Evolutionary conservation across 2,797 vertebrate species (phyloP).

Genomic region (Microcaecilia unicolor): DNA sequence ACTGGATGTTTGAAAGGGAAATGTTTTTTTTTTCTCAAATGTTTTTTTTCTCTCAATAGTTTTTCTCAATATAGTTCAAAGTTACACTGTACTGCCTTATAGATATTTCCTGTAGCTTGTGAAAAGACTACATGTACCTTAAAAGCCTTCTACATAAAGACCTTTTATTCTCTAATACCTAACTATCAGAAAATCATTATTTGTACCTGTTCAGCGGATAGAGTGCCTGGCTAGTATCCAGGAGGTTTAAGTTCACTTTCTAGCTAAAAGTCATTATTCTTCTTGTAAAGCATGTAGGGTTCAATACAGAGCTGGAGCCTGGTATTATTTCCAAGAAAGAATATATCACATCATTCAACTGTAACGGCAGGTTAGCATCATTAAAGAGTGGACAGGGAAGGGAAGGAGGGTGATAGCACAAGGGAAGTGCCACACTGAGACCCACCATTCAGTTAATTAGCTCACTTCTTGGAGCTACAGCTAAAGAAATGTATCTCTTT

Average conservation of each 20-base stretch:
- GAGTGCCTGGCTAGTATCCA: background rate
- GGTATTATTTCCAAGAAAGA: background rate
- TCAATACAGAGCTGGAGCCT: slow-evolving; percentile 2
- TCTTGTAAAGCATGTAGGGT: background rate
- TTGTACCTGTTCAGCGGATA: background rate
- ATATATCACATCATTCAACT: background rate
- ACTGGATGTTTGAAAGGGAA: background rate
- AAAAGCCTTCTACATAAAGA: background rate
- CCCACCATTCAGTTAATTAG: slow-evolving; percentile 7
- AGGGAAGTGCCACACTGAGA: background rate
- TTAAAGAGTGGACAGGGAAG: background rate
- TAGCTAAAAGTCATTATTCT: background rate
- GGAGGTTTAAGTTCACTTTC: background rate
- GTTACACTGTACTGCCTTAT: background rate
- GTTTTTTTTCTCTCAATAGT: no score
- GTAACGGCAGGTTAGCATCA: slow-evolving; percentile 3
- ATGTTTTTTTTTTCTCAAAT: no score
- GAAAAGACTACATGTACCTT: background rate
- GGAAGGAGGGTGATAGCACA: no score
- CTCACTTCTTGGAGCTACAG: slow-evolving; percentile 3
- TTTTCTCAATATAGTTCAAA: slow-evolving; percentile 7
- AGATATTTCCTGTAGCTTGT: background rate
- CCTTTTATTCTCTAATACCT: background rate
- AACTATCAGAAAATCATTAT: background rate
- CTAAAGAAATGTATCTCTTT: slow-evolving; percentile 2